These are phyloP conservation scores for Haliclona indistincta DNA, from an alignment of 37 sponge, comb jelly and placozoan genomes.

Conservation along the genomic window DNA sequence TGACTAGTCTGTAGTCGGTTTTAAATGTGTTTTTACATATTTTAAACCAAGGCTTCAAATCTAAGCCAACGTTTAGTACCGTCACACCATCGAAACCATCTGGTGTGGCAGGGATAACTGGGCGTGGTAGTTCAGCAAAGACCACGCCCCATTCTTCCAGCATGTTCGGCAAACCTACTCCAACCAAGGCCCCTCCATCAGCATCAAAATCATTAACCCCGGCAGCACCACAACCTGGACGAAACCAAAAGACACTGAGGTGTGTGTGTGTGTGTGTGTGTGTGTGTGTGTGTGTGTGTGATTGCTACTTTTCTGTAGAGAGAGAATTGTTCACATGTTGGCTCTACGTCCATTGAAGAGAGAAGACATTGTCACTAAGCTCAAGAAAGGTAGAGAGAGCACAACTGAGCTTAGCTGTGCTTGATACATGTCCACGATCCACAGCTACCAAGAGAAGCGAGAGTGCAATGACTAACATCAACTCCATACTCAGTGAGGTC, in stretches of 20 bases:
- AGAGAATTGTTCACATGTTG: slow-evolving; percentile 60
- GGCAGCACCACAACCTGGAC: background rate
- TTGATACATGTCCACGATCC: background rate
- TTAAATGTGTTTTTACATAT: too few relatives aligned
- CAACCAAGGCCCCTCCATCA: too few relatives aligned
- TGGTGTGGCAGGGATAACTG: too few relatives aligned
- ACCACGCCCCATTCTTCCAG: too few relatives aligned
- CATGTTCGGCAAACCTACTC: too few relatives aligned
- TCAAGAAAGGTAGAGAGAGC: slow-evolving; percentile 63
- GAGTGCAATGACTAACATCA: slow-evolving; percentile 32
- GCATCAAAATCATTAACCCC: background rate
- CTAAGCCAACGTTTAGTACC: too few relatives aligned
- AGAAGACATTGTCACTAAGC: slow-evolving; percentile 30
- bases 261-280: too few relatives aligned
- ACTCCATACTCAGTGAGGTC: slow-evolving; percentile 51
- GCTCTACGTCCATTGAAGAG: slow-evolving; percentile 61
- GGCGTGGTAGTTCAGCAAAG: too few relatives aligned
- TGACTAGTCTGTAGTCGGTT: too few relatives aligned
- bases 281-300: background rate
- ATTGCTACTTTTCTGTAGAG: slow-evolving; percentile 16
- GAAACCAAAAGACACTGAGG: too few relatives aligned
- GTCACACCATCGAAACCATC: too few relatives aligned
- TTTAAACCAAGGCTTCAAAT: too few relatives aligned
- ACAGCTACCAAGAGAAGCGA: slow-evolving; percentile 56
- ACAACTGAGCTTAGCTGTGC: background rate